Conservation (phyloP, 2,797 vertebrate species). For the Carcharodon carcharias region DNA sequence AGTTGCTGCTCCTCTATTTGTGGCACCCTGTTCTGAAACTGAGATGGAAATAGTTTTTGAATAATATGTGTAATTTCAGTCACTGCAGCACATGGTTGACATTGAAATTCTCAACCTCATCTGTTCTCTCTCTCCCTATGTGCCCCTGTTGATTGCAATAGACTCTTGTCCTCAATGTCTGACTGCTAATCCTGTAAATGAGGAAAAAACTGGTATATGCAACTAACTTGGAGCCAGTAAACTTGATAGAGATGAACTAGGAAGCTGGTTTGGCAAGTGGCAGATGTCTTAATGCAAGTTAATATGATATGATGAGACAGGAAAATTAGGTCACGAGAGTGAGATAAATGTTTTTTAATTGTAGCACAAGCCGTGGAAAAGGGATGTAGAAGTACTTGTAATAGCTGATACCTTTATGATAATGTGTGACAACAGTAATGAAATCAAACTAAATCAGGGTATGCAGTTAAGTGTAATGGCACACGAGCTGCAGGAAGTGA, state of each 20-base stretch:
- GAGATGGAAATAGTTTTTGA: not conserved
- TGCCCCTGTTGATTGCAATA: not conserved
- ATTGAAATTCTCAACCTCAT: not conserved
- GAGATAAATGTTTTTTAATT: not conserved
- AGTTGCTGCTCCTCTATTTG: not conserved
- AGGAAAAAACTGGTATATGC: not conserved
- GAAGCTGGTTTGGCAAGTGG: not conserved
- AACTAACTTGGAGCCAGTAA: not conserved
- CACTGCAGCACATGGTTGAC: not conserved
- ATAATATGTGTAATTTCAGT: not conserved
- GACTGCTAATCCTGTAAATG: too few relatives aligned
- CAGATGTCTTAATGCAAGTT: not conserved
- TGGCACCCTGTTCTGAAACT: not conserved
- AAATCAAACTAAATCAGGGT: not conserved
- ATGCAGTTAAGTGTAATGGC: not conserved
- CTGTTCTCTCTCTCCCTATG: not conserved
- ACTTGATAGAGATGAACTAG: not conserved
- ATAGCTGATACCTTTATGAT: not conserved
- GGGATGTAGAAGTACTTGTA: not conserved
- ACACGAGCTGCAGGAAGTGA: not conserved
- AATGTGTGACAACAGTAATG: not conserved
- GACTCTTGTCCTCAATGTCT: not conserved
- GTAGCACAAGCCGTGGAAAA: not conserved
- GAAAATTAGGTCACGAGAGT: not conserved
- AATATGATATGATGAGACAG: not conserved